phyloP scores from a whole-genome alignment of 2,797 vertebrate genomes.

The Helicolenus hilgendorfi region DNA sequence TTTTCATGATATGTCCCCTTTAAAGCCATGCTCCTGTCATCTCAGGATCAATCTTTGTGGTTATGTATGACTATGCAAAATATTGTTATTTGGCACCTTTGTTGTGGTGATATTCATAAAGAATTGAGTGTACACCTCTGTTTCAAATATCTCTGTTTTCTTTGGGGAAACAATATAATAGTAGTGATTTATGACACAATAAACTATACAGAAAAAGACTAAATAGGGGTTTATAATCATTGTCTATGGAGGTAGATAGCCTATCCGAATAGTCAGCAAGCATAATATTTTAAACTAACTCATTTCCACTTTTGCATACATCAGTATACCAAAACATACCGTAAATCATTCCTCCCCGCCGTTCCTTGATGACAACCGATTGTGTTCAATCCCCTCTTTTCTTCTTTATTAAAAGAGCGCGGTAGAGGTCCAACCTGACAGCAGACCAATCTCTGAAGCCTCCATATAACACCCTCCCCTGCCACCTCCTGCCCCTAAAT shows the following conservation, averaged over 20 bases:
- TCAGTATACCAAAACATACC: slow-evolving; percentile 1
- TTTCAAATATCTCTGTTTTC: slow-evolving; percentile 40
- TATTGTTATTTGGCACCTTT: neutral
- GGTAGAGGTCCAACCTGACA: slow-evolving; percentile 60
- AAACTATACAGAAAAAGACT: slow-evolving; percentile 36
- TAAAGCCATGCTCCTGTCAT: slow-evolving; percentile 8
- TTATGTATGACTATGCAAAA: slow-evolving; percentile 23
- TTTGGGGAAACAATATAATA: slow-evolving; percentile 34
- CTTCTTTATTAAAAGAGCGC: slow-evolving; percentile 63
- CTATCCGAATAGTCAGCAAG: slow-evolving; percentile 7
- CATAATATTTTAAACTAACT: slow-evolving; percentile 37
- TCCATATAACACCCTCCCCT: slow-evolving; percentile 52
- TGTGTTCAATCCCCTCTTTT: slow-evolving; percentile 47
- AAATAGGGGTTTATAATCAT: slow-evolving; percentile 36
- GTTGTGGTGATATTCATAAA: slow-evolving; percentile 39
- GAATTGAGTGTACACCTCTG: neutral
- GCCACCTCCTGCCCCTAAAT: slow-evolving; percentile 69
- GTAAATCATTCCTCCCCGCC: slow-evolving; percentile 44
- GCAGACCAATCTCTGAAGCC: slow-evolving; percentile 62
- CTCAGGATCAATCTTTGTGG: slow-evolving; percentile 2
- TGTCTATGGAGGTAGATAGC: slow-evolving; percentile 6
- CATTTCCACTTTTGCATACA: slow-evolving; percentile 34
- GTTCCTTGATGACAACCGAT: slow-evolving; percentile 47
- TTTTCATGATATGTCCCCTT: neutral
- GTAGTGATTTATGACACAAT: slow-evolving; percentile 62